Conservation (phyloP, 2,113 vertebrate species). For the Trichomycterus rosablanca region DNA sequence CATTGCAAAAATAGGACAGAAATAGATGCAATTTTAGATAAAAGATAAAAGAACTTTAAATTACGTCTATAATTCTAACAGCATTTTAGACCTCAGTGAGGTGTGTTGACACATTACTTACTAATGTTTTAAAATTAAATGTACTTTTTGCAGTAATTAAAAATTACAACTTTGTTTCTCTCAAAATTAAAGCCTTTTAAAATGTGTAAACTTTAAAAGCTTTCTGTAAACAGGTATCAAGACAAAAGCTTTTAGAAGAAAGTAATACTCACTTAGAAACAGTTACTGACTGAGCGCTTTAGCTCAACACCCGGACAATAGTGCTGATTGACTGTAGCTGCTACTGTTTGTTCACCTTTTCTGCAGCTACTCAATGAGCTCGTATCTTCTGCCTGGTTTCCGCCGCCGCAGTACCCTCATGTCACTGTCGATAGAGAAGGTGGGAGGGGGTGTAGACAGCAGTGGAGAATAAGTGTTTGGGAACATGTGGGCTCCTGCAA, state of each 20-base stretch:
- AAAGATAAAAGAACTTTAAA: too few species aligned
- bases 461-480: conserved; percentile 19
- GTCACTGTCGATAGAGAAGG: conserved; percentile 13
- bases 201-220: background rate
- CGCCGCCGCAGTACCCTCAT: conserved; percentile 27
- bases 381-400: conserved; percentile 38
- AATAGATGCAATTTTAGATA: too few species aligned
- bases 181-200: too few species aligned
- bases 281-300: conserved; percentile 17
- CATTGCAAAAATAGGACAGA: background rate
- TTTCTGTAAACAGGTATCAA: background rate
- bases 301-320: conserved; percentile 28
- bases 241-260: background rate
- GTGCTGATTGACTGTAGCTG: conserved; percentile 23
- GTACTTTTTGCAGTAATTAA: too few species aligned
- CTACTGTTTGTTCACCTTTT: conserved; percentile 34
- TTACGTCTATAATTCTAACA: too few species aligned
- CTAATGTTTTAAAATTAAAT: too few species aligned
- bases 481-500: conserved; percentile 33
- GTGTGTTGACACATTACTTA: too few species aligned
- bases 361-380: conserved; percentile 31
- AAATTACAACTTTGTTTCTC: too few species aligned
- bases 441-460: conserved; percentile 2
- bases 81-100: too few species aligned
- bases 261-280: conserved; percentile 27